Percentiles rank a stretch among this genome's conserved stretches.
Conservation (phyloP, 1,140 invertebrate species). For the Tetragnatha versicolor region DNA sequence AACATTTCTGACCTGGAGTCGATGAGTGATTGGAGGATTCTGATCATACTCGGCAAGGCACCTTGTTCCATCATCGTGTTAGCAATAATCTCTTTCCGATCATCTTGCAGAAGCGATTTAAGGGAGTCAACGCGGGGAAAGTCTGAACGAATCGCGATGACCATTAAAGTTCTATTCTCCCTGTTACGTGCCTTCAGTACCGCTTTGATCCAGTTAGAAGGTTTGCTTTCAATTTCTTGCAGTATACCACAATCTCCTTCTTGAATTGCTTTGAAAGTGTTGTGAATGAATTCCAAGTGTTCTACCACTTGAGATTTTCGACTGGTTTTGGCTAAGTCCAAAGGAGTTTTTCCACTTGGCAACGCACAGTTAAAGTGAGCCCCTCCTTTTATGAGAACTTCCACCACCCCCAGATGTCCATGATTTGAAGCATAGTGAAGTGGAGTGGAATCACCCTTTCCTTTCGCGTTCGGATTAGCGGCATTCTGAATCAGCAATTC, state of each 20-base stretch:
- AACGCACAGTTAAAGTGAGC: neutral
- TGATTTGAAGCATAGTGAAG: constrained; percentile 37
- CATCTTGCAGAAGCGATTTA: constrained; percentile 1
- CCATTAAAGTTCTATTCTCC: constrained; percentile 7
- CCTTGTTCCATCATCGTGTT: constrained; percentile 14
- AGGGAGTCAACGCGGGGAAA: constrained; percentile 22
- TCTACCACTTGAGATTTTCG: constrained; percentile 4
- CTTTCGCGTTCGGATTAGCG: neutral
- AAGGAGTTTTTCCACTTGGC: neutral
- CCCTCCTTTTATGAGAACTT: neutral
- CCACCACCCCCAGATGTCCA: constrained; percentile 17
- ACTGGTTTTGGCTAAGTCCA: constrained; percentile 5
- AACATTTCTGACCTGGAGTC: constrained; percentile 42
- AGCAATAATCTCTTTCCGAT: neutral
- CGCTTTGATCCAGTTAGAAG: neutral
- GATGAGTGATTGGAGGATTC: constrained; percentile 28
- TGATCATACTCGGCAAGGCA: no score
- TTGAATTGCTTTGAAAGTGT: constrained; percentile 28
- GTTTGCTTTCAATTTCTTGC: neutral
- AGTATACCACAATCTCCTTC: no score
- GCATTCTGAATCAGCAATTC: neutral
- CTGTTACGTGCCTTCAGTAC: constrained; percentile 9
- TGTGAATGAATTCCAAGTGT: constrained; percentile 9
- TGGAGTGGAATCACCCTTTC: neutral
- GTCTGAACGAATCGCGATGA: constrained; percentile 18